Base-by-base conservation (phyloP, 2,797 vertebrate species). In the Phoebastria nigripes region DNA sequence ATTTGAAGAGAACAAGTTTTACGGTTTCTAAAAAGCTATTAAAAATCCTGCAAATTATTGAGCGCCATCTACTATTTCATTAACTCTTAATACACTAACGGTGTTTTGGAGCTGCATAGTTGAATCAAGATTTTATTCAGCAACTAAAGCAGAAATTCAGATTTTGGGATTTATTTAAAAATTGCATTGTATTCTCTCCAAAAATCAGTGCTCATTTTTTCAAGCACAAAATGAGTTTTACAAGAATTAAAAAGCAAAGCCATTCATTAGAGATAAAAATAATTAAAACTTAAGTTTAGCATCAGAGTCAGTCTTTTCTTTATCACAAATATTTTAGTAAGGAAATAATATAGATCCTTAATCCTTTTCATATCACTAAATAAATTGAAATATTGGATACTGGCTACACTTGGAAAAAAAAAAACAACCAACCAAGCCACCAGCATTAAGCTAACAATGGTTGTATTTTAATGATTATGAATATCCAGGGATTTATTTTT, bases 11-110 rank as follows among this genome's bases (percentile, higher is more conserved):
- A 92, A n/a, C 5, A 49, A 20, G 29, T 62, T 80, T 78, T 56
- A 56, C 33, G 21, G 19, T 19, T 93, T 59, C 17, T 37, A 66
- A 76, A 90, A 67, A 31, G 14, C 22, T 51, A 52, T 37, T 73
- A 7, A 52, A 90, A 82, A 80, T 87, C 63, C 61, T 67, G 26
- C 41, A 91, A 44, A 93, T 65, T 85, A 80, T 55, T 91, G 92
- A 91, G 96, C 87, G 92, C 94, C 95, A 96, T 80, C 96, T 97
- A 80, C 92, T 80, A 94, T 95, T 80, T 63, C 51, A 8, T 80
- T 67, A 31, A 63, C 33, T 82, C 37, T 56, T 51, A 6, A 2
- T 22, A 37, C 65, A 33, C 9, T 5, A 47, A 12, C n/a, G 35
- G 44, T 2, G 10, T 8, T 78, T 56, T 20, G 25, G n/a, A 90